phyloP scores from a whole-genome alignment of 2,113 vertebrate species.

The Piliocolobus tephrosceles region DNA sequence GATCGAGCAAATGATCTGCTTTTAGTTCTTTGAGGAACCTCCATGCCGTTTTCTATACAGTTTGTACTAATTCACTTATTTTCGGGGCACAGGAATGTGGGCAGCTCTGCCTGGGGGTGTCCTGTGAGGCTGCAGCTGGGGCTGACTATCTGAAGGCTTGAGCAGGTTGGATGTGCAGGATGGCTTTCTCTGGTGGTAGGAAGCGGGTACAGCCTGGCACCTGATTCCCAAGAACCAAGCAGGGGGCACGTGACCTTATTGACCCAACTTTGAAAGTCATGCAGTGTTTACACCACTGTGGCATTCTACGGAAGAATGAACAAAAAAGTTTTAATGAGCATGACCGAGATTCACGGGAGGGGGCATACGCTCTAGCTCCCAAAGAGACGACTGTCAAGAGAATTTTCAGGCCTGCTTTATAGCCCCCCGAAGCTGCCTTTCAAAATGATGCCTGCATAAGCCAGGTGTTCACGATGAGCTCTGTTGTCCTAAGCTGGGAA shows the following conservation, averaged over 20 bases:
- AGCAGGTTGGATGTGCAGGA: fast-evolving
- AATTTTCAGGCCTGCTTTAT: fast-evolving
- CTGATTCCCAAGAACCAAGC: too few relatives aligned
- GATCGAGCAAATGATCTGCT: too few relatives aligned
- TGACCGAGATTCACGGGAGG: too few relatives aligned
- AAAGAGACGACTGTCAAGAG: fast-evolving
- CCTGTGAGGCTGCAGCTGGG: too few relatives aligned
- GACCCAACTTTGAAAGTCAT: fast-evolving
- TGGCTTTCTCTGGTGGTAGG: background rate
- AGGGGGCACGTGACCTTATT: too few relatives aligned
- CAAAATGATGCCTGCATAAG: too few relatives aligned
- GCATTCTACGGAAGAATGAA: too few relatives aligned
- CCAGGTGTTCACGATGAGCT: fast-evolving
- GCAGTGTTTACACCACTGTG: fast-evolving
- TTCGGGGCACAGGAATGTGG: background rate
- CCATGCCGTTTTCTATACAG: too few relatives aligned
- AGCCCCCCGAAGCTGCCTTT: background rate
- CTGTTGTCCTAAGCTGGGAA: fast-evolving
- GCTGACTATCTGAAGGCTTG: fast-evolving
- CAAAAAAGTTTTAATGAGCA: background rate
- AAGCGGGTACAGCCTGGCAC: background rate
- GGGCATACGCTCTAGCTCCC: background rate
- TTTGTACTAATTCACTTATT: too few relatives aligned
- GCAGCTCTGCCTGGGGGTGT: too few relatives aligned
- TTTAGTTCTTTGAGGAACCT: too few relatives aligned